Percentiles rank a stretch among this genome's conserved stretches.
These are phyloP conservation scores for Trichogramma evanescens DNA, from an alignment of 2,888 invertebrate genomes.

Conservation along the genomic window DNA sequence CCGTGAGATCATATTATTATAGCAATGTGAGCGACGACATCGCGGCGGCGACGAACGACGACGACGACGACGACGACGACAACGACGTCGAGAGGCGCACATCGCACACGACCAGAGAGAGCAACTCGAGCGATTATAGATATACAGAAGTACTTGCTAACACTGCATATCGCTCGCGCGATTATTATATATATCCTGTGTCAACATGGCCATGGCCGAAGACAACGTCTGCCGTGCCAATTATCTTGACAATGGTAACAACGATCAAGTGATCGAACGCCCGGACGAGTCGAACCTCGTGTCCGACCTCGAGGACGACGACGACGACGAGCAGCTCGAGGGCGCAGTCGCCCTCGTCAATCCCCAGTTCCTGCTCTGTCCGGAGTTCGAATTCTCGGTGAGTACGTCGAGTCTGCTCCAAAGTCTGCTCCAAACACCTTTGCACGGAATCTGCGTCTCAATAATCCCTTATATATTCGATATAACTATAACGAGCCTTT, in stretches of 20 bases:
- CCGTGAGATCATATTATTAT: too few species aligned
- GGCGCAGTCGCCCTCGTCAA: not conserved
- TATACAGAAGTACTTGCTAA: too few species aligned
- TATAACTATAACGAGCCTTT: not conserved
- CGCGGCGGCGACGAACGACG: too few species aligned
- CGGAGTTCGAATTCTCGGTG: conserved; percentile 39
- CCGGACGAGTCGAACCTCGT: conserved; percentile 32
- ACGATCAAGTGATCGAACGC: conserved; percentile 24
- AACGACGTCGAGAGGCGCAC: too few species aligned
- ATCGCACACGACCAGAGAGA: too few species aligned
- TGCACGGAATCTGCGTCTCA: not conserved
- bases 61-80: too few species aligned
- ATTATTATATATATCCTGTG: not conserved
- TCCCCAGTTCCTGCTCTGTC: conserved; percentile 30
- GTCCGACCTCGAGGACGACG: conserved; percentile 33
- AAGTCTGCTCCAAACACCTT: not conserved
- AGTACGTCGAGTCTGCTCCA: conserved; percentile 19
- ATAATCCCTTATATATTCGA: not conserved
- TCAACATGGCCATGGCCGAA: conserved; percentile 33
- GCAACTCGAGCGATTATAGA: too few species aligned
- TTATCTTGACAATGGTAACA: conserved; percentile 32
- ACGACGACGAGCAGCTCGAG: conserved; percentile 9
- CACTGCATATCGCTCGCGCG: too few species aligned
- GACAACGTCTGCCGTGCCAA: conserved; percentile 36
- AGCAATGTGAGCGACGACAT: too few species aligned